Conservation (phyloP, 2,797 vertebrate species). For the Lepidocolaptes lacrymiger region DNA sequence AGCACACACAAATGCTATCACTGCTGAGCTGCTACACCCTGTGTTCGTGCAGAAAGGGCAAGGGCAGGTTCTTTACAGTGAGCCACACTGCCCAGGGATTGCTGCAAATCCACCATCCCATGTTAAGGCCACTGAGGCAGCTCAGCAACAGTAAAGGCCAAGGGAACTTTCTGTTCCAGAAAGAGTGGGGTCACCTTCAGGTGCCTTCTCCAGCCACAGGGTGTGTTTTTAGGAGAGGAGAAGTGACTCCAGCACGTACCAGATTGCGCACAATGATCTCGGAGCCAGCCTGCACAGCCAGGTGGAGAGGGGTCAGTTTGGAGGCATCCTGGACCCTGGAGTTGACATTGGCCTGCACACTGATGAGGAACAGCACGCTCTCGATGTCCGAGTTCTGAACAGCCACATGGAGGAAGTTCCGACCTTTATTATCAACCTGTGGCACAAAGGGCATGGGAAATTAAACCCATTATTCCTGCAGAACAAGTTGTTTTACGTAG, state of each 20-base stretch:
- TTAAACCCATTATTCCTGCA: background rate
- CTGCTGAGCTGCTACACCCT: background rate
- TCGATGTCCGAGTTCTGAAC: constrained; percentile 97
- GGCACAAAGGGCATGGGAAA: background rate
- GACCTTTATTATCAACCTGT: constrained; percentile 97
- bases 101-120: background rate
- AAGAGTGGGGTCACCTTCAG: fast-evolving
- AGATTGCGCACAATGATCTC: constrained; percentile 98
- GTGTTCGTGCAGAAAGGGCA: background rate
- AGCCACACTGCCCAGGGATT: fast-evolving
- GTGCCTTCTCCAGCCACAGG: background rate
- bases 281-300: constrained; percentile 96
- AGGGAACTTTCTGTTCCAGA: background rate
- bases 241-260: constrained; percentile 73
- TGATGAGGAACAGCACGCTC: constrained; percentile 97
- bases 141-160: background rate
- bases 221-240: too few species aligned
- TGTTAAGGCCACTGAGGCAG: background rate
- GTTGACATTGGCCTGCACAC: constrained; percentile 96
- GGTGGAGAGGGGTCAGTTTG: constrained; percentile 93
- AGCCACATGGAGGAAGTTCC: constrained; percentile 95
- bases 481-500: background rate
- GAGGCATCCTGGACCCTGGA: constrained; percentile 95
- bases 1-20: background rate
- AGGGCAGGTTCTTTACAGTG: background rate